Conservation (phyloP, 2,888 invertebrate genomes). For the Apotomis capreana region DNA sequence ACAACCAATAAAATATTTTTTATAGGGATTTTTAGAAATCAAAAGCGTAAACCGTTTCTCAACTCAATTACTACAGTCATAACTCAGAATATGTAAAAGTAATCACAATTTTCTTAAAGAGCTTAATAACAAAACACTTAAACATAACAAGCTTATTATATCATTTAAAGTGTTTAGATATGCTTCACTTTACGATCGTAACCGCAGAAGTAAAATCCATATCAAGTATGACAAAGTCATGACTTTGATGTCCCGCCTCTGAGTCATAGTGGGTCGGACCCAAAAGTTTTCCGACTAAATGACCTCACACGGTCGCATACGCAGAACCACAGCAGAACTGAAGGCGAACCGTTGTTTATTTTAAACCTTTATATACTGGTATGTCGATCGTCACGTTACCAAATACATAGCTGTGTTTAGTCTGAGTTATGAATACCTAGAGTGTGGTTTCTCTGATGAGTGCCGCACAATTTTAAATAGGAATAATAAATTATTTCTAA, state of each 20-base stretch:
- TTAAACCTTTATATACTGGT: slow-evolving; percentile 40
- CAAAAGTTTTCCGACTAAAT: slow-evolving; percentile 60
- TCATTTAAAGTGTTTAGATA: slow-evolving; percentile 14
- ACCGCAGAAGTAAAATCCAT: slow-evolving; percentile 32
- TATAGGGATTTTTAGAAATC: no score
- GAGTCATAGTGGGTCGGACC: slow-evolving; percentile 50
- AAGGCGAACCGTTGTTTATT: slow-evolving; percentile 39
- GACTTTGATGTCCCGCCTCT: slow-evolving; percentile 58
- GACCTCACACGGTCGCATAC: slow-evolving; percentile 64
- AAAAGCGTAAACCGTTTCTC: no score
- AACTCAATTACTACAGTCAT: neutral
- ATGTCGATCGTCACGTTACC: slow-evolving; percentile 42
- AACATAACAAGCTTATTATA: slow-evolving; percentile 7
- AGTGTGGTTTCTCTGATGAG: neutral
- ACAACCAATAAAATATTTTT: no score
- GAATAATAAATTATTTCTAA: neutral
- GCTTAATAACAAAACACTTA: slow-evolving; percentile 1
- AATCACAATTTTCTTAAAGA: neutral
- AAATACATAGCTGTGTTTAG: slow-evolving; percentile 17
- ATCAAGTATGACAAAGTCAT: slow-evolving; percentile 41
- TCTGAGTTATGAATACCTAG: neutral
- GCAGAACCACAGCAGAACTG: slow-evolving; percentile 56
- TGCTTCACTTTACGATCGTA: slow-evolving; percentile 14
- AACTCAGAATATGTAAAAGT: neutral
- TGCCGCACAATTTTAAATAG: neutral